Evolutionary conservation across 2,797 vertebrate species (phyloP).

Genomic region (Hephaestus fuliginosus): DNA sequence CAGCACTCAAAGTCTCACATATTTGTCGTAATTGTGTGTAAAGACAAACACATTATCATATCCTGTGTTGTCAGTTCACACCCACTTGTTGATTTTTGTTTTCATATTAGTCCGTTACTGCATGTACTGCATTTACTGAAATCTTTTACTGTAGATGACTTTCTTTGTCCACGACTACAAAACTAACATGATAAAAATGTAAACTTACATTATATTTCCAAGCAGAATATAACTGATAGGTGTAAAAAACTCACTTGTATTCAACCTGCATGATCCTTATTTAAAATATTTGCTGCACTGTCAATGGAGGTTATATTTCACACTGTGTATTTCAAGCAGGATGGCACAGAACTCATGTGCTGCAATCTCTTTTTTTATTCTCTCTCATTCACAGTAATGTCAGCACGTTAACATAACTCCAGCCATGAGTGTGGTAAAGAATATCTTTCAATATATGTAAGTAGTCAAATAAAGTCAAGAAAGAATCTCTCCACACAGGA

Average conservation of each 20-base stretch:
- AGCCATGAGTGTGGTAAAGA: constrained; percentile 31
- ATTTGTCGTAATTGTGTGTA: not conserved
- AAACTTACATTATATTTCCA: not conserved
- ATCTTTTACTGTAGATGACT: not conserved
- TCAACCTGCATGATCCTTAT: not conserved
- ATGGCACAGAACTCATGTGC: not conserved
- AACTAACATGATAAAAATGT: not conserved
- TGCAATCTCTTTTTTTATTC: not conserved
- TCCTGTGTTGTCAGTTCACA: constrained; percentile 2
- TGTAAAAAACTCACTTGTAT: not conserved
- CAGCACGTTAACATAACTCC: constrained; percentile 7
- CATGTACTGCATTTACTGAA: not conserved
- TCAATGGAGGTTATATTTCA: not conserved
- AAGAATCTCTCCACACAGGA: not conserved
- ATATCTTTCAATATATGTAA: constrained; percentile 62
- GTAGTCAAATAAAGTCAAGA: constrained; percentile 30
- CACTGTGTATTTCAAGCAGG: not conserved
- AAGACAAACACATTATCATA: not conserved
- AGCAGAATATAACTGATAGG: not conserved
- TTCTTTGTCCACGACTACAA: not conserved
- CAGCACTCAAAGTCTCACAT: not conserved
- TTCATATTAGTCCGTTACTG: not conserved
- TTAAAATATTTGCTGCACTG: not conserved
- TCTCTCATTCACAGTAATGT: constrained; percentile 40
- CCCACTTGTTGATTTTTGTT: not conserved